Percentiles rank a stretch among this genome's conserved stretches.
Conservation (phyloP, 2,797 vertebrate genomes). For the Neoniphon sammara region DNA sequence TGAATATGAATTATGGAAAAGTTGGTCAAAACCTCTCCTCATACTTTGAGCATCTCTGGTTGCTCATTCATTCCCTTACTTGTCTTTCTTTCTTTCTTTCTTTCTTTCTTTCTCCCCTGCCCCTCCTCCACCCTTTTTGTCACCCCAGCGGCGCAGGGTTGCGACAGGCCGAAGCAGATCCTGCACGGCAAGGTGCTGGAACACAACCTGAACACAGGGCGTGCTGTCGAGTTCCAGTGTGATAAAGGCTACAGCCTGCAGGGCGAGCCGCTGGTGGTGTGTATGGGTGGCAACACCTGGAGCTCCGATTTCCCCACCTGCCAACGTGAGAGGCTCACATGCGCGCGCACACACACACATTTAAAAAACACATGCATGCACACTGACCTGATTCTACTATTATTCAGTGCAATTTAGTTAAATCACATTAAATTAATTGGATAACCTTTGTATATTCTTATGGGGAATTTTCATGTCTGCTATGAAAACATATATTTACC, state of each 20-base stretch:
- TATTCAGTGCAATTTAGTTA: not conserved
- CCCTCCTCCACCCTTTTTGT: not conserved
- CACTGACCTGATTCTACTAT: not conserved
- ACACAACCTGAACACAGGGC: conserved; percentile 85
- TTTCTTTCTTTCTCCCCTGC: not conserved
- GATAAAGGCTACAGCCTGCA: conserved; percentile 88
- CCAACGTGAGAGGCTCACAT: conserved; percentile 85
- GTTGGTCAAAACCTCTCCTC: no score
- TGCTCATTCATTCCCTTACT: no score
- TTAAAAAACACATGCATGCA: not conserved
- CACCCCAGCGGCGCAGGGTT: conserved; percentile 78
- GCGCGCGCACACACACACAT: not conserved
- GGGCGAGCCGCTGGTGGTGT: conserved; percentile 85
- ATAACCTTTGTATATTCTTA: no score
- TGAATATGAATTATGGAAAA: no score
- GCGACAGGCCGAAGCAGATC: conserved; percentile 82
- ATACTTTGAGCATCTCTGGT: not conserved
- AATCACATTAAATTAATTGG: not conserved
- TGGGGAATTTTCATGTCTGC: no score
- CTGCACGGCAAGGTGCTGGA: conserved; percentile 85
- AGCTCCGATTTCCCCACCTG: conserved; percentile 88
- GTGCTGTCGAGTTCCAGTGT: conserved; percentile 86
- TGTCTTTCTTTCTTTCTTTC: conserved; percentile 9
- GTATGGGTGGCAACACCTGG: conserved; percentile 88
- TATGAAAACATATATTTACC: not conserved